These are phyloP conservation scores for Drosophila helvetica DNA, from an alignment of 2,888 invertebrate species.

Conservation along the genomic window DNA sequence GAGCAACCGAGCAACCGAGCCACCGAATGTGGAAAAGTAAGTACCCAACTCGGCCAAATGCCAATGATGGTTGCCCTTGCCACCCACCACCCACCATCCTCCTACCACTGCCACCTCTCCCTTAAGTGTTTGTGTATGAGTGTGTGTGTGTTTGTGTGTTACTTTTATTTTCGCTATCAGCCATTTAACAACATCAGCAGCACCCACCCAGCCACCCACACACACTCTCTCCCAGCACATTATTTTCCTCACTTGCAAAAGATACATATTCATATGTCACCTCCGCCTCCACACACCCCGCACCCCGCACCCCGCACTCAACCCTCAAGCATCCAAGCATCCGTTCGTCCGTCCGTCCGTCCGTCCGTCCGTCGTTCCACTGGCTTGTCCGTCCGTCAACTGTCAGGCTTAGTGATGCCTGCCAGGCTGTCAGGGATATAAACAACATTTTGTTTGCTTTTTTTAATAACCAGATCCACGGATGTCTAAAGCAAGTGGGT, in stretches of 20 bases:
- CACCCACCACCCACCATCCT: background rate
- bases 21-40: constrained; percentile 68
- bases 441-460: constrained; percentile 52
- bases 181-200: constrained; percentile 62
- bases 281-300: constrained; percentile 5
- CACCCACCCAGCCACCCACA: constrained; percentile 17
- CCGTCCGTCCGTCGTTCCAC: constrained; percentile 39
- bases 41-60: constrained; percentile 70
- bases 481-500: background rate
- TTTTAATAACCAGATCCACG: constrained; percentile 1
- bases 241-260: constrained; percentile 13
- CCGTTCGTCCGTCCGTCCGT: constrained; percentile 28
- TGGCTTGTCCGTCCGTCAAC: constrained; percentile 60
- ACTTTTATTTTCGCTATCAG: constrained; percentile 76
- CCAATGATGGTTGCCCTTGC: constrained; percentile 60
- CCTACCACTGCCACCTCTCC: background rate
- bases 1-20: constrained; percentile 45
- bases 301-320: background rate
- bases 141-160: constrained; percentile 54
- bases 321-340: background rate
- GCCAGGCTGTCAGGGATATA: constrained; percentile 74
- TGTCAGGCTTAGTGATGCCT: constrained; percentile 80
- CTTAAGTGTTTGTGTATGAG: constrained; percentile 28
- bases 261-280: constrained; percentile 41
- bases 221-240: constrained; percentile 20